Percentiles rank a stretch among this genome's conserved stretches.
Evolutionary conservation across 2,113 vertebrate species (phyloP).

Genomic region (Theristicus caerulescens): DNA sequence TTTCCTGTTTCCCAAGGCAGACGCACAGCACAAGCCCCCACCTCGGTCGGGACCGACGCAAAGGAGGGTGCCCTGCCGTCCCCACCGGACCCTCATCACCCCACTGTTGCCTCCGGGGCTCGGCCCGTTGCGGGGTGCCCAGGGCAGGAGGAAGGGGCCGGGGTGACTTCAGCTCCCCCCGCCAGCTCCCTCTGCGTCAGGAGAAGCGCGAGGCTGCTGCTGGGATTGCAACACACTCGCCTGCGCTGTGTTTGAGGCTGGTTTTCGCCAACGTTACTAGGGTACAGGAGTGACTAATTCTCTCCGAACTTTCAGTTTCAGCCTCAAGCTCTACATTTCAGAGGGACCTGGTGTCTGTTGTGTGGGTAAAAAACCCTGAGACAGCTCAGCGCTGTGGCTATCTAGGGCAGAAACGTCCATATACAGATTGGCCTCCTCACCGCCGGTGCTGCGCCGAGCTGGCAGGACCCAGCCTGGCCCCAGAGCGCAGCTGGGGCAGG

Average conservation of each 20-base stretch:
- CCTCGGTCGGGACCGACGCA: fast-evolving
- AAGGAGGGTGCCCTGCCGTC: not conserved
- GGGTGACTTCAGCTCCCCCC: not conserved
- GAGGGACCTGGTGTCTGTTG: constrained; percentile 22
- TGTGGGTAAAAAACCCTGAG: constrained; percentile 15
- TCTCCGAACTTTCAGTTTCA: constrained; percentile 71
- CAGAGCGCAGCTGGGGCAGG: not conserved
- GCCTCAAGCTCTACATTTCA: constrained; percentile 44
- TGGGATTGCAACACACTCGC: constrained; percentile 17
- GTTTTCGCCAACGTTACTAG: constrained; percentile 71
- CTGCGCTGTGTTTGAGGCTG: constrained; percentile 51
- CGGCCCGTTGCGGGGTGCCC: fast-evolving
- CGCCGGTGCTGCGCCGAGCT: fast-evolving
- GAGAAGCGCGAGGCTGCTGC: not conserved
- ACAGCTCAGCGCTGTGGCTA: not conserved
- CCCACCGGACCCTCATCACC: not conserved
- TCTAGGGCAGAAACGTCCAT: constrained; percentile 7
- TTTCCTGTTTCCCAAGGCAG: not conserved
- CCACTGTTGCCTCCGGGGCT: fast-evolving
- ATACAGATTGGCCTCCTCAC: not conserved
- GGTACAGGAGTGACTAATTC: constrained; percentile 68
- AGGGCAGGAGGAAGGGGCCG: not conserved
- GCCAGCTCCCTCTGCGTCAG: not conserved
- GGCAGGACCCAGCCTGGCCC: not conserved
- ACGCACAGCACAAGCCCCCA: fast-evolving